phyloP scores from a whole-genome alignment of 2,113 vertebrate species.

The Archocentrus centrarchus region DNA sequence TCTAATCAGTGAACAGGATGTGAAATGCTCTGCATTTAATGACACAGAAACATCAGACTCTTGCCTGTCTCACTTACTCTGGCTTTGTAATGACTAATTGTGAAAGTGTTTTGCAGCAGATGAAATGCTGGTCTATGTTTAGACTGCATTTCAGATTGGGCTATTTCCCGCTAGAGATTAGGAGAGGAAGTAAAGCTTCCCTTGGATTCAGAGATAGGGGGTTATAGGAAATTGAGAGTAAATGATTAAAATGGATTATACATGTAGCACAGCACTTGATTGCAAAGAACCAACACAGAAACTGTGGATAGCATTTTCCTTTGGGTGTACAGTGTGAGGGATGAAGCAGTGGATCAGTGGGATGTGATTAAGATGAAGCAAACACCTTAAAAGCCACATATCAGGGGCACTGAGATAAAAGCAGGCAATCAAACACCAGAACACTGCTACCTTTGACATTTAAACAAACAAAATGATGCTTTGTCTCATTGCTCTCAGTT shows the following conservation, averaged over 20 bases:
- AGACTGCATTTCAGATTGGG: constrained; percentile 50
- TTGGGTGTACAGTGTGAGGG: neutral
- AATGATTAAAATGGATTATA: constrained; percentile 68
- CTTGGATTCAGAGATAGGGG: constrained; percentile 9
- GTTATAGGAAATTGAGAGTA: constrained; percentile 53
- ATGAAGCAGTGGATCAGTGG: constrained; percentile 19
- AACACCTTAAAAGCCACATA: constrained; percentile 49
- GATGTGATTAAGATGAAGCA: constrained; percentile 51
- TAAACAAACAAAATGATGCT: constrained; percentile 18
- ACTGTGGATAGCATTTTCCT: constrained; percentile 30
- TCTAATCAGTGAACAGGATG: constrained; percentile 64
- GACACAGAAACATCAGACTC: constrained; percentile 49
- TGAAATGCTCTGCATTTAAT: constrained; percentile 44
- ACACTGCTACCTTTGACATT: neutral
- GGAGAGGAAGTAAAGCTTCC: constrained; percentile 49
- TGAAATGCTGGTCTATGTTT: constrained; percentile 50
- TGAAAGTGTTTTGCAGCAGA: constrained; percentile 34
- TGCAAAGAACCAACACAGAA: constrained; percentile 2
- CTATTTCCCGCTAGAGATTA: constrained; percentile 51
- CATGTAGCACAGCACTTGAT: constrained; percentile 41
- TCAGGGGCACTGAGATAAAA: constrained; percentile 46
- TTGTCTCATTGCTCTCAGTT: neutral
- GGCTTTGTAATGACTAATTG: constrained; percentile 41
- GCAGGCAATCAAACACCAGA: constrained; percentile 3
- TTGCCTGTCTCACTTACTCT: constrained; percentile 2